Evolutionary conservation across 2,888 invertebrate genomes (phyloP).

Genomic region (Abrostola tripartita): DNA sequence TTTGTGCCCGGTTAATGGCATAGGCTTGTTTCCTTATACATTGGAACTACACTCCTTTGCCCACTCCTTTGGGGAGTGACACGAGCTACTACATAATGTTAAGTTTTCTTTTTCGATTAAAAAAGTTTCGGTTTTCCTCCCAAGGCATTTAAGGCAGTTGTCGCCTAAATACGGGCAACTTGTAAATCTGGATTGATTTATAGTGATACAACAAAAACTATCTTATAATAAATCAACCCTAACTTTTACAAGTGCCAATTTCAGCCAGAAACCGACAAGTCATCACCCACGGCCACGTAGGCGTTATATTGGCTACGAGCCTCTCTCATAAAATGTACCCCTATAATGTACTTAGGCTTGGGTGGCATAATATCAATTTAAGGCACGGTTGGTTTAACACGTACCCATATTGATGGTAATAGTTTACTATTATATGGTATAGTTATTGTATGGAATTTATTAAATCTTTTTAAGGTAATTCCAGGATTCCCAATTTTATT

Average conservation of each 20-base stretch:
- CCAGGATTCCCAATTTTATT: no score
- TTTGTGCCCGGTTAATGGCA: no score
- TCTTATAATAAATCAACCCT: constrained; percentile 59
- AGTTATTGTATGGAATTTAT: background rate
- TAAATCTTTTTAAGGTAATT: background rate
- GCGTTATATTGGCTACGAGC: constrained; percentile 28
- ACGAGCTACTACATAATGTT: no score
- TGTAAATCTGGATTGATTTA: constrained; percentile 55
- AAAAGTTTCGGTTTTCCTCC: constrained; percentile 15
- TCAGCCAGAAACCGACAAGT: constrained; percentile 43
- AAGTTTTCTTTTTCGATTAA: no score
- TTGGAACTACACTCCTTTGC: no score
- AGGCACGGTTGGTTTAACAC: constrained; percentile 14
- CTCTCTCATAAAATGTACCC: constrained; percentile 48
- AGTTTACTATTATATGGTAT: background rate
- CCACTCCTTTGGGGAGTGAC: no score
- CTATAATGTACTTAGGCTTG: constrained; percentile 36
- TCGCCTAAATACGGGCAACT: constrained; percentile 33
- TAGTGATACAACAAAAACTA: constrained; percentile 48
- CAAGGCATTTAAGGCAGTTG: constrained; percentile 15
- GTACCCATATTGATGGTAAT: constrained; percentile 7
- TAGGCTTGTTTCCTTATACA: no score
- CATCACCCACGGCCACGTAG: constrained; percentile 32
- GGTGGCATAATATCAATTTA: constrained; percentile 41
- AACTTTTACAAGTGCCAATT: constrained; percentile 43